A percentile compares a stretch with the other conserved stretches of the same genome.
Conservation (phyloP, 2,113 vertebrate genomes). For the Trogon surrucura region DNA sequence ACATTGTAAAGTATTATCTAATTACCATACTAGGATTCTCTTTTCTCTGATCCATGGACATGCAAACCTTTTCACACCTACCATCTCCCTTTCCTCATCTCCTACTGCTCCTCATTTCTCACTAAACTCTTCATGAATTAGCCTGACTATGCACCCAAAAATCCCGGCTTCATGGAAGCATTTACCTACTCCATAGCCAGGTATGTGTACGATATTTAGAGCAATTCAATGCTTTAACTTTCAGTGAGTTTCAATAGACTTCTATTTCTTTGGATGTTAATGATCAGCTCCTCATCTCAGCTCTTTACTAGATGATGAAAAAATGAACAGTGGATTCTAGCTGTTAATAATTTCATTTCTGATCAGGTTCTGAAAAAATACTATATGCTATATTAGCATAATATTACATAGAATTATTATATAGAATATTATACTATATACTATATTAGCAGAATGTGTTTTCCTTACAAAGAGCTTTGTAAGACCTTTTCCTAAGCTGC, state of each 20-base stretch:
- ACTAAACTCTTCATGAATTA: background rate
- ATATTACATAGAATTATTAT: no score
- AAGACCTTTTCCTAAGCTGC: background rate
- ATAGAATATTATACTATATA: background rate
- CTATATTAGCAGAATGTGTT: background rate
- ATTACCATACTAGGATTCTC: background rate
- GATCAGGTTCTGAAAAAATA: no score
- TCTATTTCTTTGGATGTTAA: background rate
- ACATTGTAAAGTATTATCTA: background rate
- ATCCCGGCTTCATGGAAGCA: rapidly evolving
- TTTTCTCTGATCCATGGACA: background rate
- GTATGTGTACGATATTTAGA: background rate
- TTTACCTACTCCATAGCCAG: rapidly evolving
- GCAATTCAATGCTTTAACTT: background rate
- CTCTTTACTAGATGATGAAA: background rate
- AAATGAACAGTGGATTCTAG: background rate
- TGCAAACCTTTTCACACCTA: background rate
- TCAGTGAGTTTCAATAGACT: background rate
- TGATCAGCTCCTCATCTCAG: background rate
- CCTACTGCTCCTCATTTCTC: background rate
- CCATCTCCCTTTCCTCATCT: background rate
- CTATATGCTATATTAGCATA: no score
- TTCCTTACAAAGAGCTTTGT: background rate
- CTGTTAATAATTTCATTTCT: no score
- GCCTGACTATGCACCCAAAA: background rate